A percentile compares a stretch with the other conserved stretches of the same genome.
Evolutionary conservation across 2,888 invertebrate genomes (phyloP).

Genomic region (Thera britannica): DNA sequence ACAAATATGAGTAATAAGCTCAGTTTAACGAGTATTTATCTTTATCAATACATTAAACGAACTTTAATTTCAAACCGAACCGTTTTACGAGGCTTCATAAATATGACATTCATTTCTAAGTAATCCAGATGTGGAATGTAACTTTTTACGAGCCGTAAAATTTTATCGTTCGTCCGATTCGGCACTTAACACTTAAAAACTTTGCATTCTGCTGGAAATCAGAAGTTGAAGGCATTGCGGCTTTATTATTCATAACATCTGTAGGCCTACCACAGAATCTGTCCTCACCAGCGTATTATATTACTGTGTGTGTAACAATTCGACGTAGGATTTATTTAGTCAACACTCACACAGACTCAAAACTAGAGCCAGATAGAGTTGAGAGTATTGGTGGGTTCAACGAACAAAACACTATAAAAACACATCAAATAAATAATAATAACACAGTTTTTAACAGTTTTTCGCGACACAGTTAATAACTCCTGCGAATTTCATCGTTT

Average conservation of each 20-base stretch:
- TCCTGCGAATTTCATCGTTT: too few species aligned
- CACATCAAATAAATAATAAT: too few species aligned
- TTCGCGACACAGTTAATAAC: too few species aligned
- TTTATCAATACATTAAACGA: conserved; percentile 12
- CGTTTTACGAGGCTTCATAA: conserved; percentile 37
- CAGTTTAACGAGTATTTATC: not conserved
- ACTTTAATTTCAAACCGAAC: conserved; percentile 23
- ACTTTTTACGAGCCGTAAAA: conserved; percentile 31
- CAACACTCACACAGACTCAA: too few species aligned
- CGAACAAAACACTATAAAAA: not conserved
- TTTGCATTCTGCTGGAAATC: conserved; percentile 32
- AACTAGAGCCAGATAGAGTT: not conserved
- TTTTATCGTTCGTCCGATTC: conserved; percentile 30
- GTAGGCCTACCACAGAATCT: too few species aligned
- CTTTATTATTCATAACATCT: conserved; percentile 2
- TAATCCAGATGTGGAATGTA: conserved; percentile 34
- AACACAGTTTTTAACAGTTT: too few species aligned
- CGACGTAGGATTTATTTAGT: too few species aligned
- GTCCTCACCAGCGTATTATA: too few species aligned
- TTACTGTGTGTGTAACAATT: too few species aligned
- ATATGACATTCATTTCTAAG: conserved; percentile 33
- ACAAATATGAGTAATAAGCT: not conserved
- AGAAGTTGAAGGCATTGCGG: conserved; percentile 10
- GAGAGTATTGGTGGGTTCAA: not conserved
- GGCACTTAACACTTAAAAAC: conserved; percentile 32